Evolutionary conservation across 2,888 invertebrate species (phyloP).

Genomic region (Nephrotoma flavescens): DNA sequence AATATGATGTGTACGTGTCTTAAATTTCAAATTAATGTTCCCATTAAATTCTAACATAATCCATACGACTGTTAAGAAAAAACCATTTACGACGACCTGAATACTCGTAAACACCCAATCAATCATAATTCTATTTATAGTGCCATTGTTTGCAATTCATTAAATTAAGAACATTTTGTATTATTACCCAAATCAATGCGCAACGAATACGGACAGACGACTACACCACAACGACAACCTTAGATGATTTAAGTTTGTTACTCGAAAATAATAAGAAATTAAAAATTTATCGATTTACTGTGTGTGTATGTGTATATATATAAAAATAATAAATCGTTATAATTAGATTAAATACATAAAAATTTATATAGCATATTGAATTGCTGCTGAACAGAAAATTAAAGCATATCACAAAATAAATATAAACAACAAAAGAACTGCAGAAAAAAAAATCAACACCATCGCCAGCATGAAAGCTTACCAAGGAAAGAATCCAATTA

Average conservation of each 20-base stretch:
- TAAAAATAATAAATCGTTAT: not conserved
- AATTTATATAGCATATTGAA: not conserved
- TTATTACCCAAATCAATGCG: not conserved
- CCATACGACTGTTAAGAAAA: not conserved
- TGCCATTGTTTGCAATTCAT: not conserved
- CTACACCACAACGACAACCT: not conserved
- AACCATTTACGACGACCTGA: not conserved
- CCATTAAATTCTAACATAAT: not conserved
- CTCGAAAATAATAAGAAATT: not conserved
- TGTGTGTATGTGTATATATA: not conserved
- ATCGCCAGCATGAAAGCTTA: not conserved
- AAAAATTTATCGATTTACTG: not conserved
- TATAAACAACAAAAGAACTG: not conserved
- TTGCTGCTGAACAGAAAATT: not conserved
- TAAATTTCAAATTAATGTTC: not conserved
- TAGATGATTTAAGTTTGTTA: not conserved
- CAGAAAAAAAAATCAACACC: not conserved
- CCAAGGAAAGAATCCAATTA: not conserved
- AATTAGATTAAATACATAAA: not conserved
- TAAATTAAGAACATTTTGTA: not conserved
- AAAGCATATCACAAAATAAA: not conserved
- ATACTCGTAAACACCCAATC: not conserved
- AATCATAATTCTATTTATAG: not conserved
- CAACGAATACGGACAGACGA: not conserved
- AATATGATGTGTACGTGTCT: not conserved